These are phyloP conservation scores for Riparia riparia DNA, from an alignment of 2,113 vertebrate species.

Conservation along the genomic window DNA sequence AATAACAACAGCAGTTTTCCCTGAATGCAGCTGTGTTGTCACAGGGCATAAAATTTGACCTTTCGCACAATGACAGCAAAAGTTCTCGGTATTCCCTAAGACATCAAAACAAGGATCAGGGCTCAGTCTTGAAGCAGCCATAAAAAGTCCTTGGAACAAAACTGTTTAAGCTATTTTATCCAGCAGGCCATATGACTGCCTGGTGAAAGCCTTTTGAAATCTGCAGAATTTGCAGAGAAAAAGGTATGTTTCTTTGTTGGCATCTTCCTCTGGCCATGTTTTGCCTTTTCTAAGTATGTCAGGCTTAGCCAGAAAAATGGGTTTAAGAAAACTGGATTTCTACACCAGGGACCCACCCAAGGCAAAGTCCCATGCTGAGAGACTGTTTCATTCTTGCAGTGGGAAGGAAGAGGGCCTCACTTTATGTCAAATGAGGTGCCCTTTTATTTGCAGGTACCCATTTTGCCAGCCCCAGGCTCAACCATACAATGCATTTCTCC, in stretches of 20 bases:
- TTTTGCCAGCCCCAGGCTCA: neutral
- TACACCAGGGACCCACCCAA: neutral
- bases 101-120: neutral
- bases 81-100: neutral
- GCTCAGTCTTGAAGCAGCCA: neutral
- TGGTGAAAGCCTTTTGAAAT: neutral
- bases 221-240: neutral
- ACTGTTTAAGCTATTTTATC: neutral
- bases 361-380: neutral
- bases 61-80: neutral
- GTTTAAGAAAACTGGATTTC: neutral
- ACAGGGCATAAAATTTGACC: neutral
- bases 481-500: neutral
- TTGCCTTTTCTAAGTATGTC: neutral
- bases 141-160: neutral
- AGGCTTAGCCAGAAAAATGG: neutral
- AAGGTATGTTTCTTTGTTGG: neutral
- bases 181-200: fast-evolving
- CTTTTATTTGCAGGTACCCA: neutral
- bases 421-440: neutral
- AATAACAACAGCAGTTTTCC: neutral
- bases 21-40: neutral
- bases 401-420: neutral
- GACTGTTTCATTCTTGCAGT: neutral
- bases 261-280: neutral